Evolutionary conservation across 2,797 vertebrate genomes (phyloP).

Genomic region (Parauchenoglanis ngamensis): DNA sequence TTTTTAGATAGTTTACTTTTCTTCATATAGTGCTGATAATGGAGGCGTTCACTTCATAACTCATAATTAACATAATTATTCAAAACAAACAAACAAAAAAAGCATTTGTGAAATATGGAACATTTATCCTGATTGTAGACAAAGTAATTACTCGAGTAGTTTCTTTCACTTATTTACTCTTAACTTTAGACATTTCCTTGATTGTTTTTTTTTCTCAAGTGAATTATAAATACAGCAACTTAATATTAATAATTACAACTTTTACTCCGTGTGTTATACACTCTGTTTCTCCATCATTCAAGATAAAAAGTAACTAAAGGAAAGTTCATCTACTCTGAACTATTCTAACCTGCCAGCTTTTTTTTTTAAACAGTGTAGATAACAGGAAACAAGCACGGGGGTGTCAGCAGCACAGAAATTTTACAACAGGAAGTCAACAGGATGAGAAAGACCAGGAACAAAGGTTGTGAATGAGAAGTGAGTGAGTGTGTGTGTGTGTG

Average conservation of each 20-base stretch:
- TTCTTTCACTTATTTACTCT: not conserved
- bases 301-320: not conserved
- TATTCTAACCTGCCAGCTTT: not conserved
- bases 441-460: conserved; percentile 43
- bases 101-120: not conserved
- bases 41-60: not conserved
- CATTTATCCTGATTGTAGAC: not conserved
- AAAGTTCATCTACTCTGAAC: not conserved
- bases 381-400: conserved; percentile 38
- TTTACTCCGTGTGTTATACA: not conserved
- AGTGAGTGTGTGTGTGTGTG: not conserved
- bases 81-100: not conserved
- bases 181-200: not conserved
- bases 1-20: too few species aligned
- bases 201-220: not conserved
- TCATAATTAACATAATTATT: not conserved
- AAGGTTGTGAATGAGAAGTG: not conserved
- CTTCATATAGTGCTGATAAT: not conserved
- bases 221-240: not conserved
- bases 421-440: conserved; percentile 53
- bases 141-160: not conserved
- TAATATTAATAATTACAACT: not conserved
- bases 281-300: not conserved
- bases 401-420: conserved; percentile 26
- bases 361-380: not conserved